phyloP scores from a whole-genome alignment of 2,797 vertebrate genomes.

The Coilia nasus region DNA sequence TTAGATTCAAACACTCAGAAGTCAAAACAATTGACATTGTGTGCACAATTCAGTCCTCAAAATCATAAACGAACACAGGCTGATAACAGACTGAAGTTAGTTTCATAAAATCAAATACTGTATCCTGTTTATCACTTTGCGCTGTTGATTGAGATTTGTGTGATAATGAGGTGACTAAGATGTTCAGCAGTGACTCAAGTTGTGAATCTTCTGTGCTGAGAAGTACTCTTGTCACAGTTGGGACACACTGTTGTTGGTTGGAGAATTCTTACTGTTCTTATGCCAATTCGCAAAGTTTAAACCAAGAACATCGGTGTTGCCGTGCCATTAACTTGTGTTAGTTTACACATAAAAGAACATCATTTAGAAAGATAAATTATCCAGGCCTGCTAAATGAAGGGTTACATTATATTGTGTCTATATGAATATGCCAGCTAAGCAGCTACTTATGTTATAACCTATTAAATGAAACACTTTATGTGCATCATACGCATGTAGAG shows the following conservation, averaged over 20 bases:
- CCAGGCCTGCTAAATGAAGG: conserved; percentile 63
- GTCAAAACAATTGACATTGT: neutral
- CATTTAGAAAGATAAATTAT: conserved; percentile 7
- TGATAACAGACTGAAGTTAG: neutral
- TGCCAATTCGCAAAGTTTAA: neutral
- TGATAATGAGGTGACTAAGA: conserved; percentile 1
- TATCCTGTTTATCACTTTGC: neutral
- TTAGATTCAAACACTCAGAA: neutral
- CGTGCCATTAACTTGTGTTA: neutral
- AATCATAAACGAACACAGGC: neutral
- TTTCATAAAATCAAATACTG: neutral
- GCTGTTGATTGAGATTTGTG: neutral
- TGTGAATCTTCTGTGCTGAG: conserved; percentile 6
- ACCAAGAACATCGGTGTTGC: neutral
- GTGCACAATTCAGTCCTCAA: neutral
- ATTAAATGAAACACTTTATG: conserved; percentile 66
- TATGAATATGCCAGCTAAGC: conserved; percentile 66
- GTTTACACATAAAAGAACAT: conserved; percentile 7
- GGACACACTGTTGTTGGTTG: neutral
- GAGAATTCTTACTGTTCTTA: neutral
- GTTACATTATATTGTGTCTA: conserved; percentile 75
- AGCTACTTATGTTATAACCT: neutral
- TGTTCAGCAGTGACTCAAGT: conserved; percentile 4
- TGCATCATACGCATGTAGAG: conserved; percentile 68
- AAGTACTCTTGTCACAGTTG: neutral